Percentiles rank a stretch among this genome's conserved stretches.
Conservation (phyloP, 2,113 vertebrate genomes). For the Catharus fuscescens region DNA sequence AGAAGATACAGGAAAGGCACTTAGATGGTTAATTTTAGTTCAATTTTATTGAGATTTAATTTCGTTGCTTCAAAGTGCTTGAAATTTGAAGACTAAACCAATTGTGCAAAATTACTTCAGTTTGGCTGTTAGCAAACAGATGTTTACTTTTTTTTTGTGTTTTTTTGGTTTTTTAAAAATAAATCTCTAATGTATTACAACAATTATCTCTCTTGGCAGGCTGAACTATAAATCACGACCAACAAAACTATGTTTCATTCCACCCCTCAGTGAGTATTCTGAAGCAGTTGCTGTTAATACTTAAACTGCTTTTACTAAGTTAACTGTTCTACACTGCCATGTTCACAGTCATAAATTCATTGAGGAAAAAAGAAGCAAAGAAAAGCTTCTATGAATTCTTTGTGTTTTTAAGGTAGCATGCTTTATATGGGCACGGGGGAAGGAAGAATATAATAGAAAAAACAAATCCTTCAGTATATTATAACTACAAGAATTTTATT, state of each 20-base stretch:
- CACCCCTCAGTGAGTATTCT: background rate
- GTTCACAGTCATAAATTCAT: background rate
- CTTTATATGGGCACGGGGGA: background rate
- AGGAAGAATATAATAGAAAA: background rate
- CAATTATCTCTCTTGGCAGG: background rate
- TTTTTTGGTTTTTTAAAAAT: background rate
- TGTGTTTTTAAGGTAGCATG: background rate
- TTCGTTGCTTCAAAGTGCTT: background rate
- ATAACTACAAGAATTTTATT: background rate
- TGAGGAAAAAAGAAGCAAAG: background rate
- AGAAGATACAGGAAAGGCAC: background rate
- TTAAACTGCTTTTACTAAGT: background rate
- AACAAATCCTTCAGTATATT: background rate
- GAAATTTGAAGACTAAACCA: background rate
- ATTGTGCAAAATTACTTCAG: background rate
- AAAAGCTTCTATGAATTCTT: background rate
- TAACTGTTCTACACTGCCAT: background rate
- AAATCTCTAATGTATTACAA: background rate
- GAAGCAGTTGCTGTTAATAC: background rate
- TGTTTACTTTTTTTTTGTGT: background rate
- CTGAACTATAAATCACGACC: background rate
- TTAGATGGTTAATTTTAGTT: background rate
- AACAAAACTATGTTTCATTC: background rate
- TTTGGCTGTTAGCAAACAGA: background rate
- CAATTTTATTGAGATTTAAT: background rate